Base-by-base conservation (phyloP, 2,113 vertebrate genomes). In the Daphoenositta chrysoptera region DNA sequence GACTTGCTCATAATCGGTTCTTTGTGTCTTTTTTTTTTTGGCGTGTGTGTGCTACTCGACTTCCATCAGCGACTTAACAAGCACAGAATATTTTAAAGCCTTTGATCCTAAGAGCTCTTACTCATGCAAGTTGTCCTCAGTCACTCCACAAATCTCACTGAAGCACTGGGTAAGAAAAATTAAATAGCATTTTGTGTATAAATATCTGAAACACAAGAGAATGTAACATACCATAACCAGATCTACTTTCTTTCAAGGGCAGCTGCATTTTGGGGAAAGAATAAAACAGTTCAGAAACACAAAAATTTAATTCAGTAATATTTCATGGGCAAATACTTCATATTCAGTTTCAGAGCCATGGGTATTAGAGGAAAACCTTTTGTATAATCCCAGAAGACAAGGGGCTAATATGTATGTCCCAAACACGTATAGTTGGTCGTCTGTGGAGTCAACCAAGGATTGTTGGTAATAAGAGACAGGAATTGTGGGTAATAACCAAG, bases 151-250 rank as follows among this genome's bases (percentile, higher is more conserved):
- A 94, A 81, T 84, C 75, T 94, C 54, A 63, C 22, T 70, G 79
- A 94, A 91, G 47, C 70, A 76, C 54, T 76, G 54, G 18, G 66
- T 86, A 77, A 93, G 83, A 91, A 91, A 94, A 83, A 66, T 70
- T 91, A 83, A 72, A 85, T 28, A 77, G 39, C 11, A 15, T 60
- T 83, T 33, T 54, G 24, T 75, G 19, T 54, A 66, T 60, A 87
- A 84, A 68, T 75, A 53, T 31, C 31, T 70, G 47, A 83, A 88
- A 63, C 24, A 53, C 9, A 40, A 68, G 33, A 94, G 8, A 70
- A 54, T 10, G 37, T 6, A 85, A 2, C 33, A 76, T 31, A 28
- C 8, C 50, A 45, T 15, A 80, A 22, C 27, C 57, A 70, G 35
- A 89, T 18, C 18, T 54, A 18, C 33, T 60, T 64, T 79, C 63